A percentile compares a stretch with the other conserved stretches of the same genome.
Evolutionary conservation across 1,140 invertebrate species (phyloP).

Genomic region (Berghia stephanieae): DNA sequence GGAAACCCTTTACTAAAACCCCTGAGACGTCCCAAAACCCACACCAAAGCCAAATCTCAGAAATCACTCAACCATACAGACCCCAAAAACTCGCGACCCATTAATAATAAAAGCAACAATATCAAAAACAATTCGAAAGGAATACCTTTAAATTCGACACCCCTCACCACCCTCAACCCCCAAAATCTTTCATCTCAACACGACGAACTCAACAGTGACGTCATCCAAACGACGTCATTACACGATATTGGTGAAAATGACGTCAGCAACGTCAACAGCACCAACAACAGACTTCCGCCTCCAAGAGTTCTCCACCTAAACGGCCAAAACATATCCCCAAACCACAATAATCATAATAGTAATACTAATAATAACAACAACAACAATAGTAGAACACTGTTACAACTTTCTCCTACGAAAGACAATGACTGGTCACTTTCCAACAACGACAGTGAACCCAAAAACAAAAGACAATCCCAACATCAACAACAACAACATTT

Average conservation of each 20-base stretch:
- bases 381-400: too few relatives aligned
- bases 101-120: neutral
- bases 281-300: neutral
- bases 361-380: too few relatives aligned
- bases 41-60: conserved; percentile 35
- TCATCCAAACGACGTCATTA: conserved; percentile 17
- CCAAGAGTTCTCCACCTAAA: neutral
- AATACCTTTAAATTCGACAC: neutral
- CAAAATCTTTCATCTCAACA: conserved; percentile 11
- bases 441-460: neutral
- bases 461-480: neutral
- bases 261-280: neutral
- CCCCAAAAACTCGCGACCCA: too few relatives aligned
- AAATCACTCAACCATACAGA: too few relatives aligned
- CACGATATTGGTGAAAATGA: neutral
- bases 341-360: neutral
- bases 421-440: conserved; percentile 14
- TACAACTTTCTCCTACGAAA: neutral
- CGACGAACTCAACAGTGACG: neutral
- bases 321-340: neutral
- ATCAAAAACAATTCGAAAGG: neutral
- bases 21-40: conserved; percentile 23
- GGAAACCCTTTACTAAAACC: conserved; percentile 47
- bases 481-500: conserved; percentile 7
- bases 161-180: conserved; percentile 22